Evolutionary conservation across 2,888 invertebrate species (phyloP).

Genomic region (Sympetrum striolatum): DNA sequence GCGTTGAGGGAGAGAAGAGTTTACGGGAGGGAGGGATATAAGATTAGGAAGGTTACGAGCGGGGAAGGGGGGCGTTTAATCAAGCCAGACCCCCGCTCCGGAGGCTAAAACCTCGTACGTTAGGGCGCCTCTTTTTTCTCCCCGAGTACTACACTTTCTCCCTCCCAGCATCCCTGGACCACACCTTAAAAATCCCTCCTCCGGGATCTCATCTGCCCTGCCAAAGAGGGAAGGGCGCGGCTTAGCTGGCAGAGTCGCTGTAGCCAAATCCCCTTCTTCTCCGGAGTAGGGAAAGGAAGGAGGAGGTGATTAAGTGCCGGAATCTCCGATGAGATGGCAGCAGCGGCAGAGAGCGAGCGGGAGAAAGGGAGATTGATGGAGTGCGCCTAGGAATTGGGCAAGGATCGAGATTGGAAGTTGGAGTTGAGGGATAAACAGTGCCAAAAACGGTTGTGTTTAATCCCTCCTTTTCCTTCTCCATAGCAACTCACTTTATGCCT

Average conservation of each 20-base stretch:
- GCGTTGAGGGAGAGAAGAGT: background rate
- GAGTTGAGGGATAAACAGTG: background rate
- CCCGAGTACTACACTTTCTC: background rate
- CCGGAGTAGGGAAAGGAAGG: background rate
- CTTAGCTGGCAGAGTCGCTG: background rate
- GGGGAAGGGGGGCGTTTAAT: background rate
- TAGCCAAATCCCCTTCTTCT: conserved; percentile 46
- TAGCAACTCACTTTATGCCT: background rate
- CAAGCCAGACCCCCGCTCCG: background rate
- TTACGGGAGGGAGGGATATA: background rate
- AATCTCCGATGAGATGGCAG: conserved; percentile 42
- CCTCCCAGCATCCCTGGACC: too few relatives aligned
- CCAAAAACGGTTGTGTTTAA: background rate
- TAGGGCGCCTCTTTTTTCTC: background rate
- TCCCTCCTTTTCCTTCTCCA: background rate
- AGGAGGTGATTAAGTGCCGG: conserved; percentile 44
- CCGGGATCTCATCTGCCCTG: conserved; percentile 19
- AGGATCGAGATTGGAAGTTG: background rate
- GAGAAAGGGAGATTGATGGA: background rate
- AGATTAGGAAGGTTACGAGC: background rate
- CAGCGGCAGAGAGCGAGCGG: background rate
- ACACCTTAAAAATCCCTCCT: background rate
- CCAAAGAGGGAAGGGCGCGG: conserved; percentile 33
- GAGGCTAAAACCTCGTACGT: background rate
- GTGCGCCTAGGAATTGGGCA: background rate